Percentiles rank a stretch among this genome's conserved stretches.
Conservation (phyloP, 2,797 vertebrate genomes). For the Microchirus variegatus region DNA sequence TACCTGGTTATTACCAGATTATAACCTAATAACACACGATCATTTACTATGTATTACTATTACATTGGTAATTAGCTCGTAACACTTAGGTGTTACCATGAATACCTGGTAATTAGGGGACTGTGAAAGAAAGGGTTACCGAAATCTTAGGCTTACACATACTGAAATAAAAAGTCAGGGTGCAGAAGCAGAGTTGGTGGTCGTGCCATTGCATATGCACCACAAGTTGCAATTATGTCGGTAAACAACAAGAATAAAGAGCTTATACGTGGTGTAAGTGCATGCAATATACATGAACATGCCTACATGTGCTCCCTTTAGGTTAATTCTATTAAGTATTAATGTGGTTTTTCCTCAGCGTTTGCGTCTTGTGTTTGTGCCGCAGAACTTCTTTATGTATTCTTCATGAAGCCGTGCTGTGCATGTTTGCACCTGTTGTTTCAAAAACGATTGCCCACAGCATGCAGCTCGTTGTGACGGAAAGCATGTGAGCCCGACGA, state of each 20-base stretch:
- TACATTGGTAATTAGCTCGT: too few species aligned
- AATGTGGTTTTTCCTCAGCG: neutral
- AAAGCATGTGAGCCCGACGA: slow-evolving; percentile 25
- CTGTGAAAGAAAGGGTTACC: too few species aligned
- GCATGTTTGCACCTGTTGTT: slow-evolving; percentile 20
- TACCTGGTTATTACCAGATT: too few species aligned
- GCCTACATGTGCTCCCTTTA: neutral
- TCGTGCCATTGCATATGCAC: slow-evolving; percentile 1
- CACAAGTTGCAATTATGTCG: neutral
- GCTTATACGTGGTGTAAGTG: neutral
- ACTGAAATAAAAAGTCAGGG: too few species aligned
- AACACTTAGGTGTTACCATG: too few species aligned
- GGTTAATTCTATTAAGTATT: neutral
- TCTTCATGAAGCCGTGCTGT: neutral
- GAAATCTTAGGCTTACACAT: too few species aligned
- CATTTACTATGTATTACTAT: too few species aligned
- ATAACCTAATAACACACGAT: too few species aligned
- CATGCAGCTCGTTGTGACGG: slow-evolving; percentile 5
- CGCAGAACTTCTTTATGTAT: neutral
- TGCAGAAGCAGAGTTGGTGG: too few species aligned
- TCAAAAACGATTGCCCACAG: slow-evolving; percentile 23
- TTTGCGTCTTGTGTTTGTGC: too few species aligned
- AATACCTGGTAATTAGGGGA: too few species aligned
- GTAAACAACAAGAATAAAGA: neutral
- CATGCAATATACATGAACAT: neutral